Evolutionary conservation across 2,113 vertebrate genomes (phyloP).

Genomic region (Anas platyrhynchos): DNA sequence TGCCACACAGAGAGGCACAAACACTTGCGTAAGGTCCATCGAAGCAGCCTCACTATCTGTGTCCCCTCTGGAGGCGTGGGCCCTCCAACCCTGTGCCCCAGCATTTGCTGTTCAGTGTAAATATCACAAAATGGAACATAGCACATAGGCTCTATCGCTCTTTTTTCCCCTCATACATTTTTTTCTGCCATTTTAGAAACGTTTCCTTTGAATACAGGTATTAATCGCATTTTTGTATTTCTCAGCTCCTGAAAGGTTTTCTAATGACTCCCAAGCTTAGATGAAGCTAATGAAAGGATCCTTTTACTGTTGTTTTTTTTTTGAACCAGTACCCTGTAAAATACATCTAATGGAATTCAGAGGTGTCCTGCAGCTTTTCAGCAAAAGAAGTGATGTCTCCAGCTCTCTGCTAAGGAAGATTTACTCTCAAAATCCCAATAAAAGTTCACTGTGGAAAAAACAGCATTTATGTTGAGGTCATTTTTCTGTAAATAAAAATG

Average conservation of each 20-base stretch:
- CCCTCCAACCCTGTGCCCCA: neutral
- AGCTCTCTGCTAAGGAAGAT: neutral
- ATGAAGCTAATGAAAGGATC: neutral
- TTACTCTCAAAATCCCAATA: neutral
- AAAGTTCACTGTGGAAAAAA: neutral
- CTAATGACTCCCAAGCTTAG: neutral
- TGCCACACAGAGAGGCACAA: rapidly evolving
- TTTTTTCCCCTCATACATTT: neutral
- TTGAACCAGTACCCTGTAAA: rapidly evolving
- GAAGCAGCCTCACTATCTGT: neutral
- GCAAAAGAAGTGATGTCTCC: neutral
- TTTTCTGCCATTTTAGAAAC: neutral
- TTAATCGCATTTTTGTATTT: neutral
- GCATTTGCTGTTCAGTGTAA: rapidly evolving
- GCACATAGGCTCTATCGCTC: neutral
- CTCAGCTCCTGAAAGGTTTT: neutral
- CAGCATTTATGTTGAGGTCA: neutral
- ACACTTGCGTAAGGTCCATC: rapidly evolving
- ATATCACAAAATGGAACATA: neutral
- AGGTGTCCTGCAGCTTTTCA: neutral
- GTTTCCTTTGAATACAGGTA: neutral
- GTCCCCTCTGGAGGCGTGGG: neutral
- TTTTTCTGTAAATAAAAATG: neutral
- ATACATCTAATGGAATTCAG: neutral
- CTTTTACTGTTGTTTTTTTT: neutral